phyloP scores from a whole-genome alignment of 2,113 vertebrate genomes.

The Polypterus bichir region DNA sequence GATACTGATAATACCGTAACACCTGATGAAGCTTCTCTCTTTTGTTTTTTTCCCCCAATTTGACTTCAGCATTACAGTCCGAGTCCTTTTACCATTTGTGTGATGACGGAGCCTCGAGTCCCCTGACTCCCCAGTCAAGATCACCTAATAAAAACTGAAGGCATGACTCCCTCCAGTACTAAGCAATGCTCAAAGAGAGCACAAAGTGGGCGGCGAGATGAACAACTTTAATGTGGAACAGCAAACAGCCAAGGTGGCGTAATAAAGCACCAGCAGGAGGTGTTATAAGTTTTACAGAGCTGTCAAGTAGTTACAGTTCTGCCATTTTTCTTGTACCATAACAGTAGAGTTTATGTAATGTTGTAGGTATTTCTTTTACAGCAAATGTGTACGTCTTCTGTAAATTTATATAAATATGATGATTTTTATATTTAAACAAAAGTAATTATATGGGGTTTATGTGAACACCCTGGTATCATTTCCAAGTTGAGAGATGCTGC shows the following conservation, averaged over 20 bases:
- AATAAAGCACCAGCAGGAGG: slow-evolving; percentile 36
- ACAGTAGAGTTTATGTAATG: slow-evolving; percentile 72
- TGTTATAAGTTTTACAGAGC: slow-evolving; percentile 42
- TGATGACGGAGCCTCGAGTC: slow-evolving; percentile 21
- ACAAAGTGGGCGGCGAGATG: no score
- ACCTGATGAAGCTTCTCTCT: no score
- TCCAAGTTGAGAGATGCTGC: slow-evolving; percentile 68
- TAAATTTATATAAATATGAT: slow-evolving; percentile 96
- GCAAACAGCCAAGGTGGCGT: slow-evolving; percentile 20
- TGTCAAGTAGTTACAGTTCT: slow-evolving; percentile 40
- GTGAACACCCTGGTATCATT: slow-evolving; percentile 68
- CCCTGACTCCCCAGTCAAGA: neutral
- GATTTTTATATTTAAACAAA: slow-evolving; percentile 54
- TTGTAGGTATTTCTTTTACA: slow-evolving; percentile 77
- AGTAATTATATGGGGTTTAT: slow-evolving; percentile 77
- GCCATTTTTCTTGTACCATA: slow-evolving; percentile 81
- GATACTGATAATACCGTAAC: no score
- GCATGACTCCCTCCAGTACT: slow-evolving; percentile 47
- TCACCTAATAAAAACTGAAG: slow-evolving; percentile 22
- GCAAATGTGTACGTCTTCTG: slow-evolving; percentile 58
- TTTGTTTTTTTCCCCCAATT: no score
- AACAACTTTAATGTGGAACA: no score
- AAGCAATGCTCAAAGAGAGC: slow-evolving; percentile 35
- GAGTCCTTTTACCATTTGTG: neutral
- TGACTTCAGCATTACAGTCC: neutral